Evolutionary conservation across 2,113 vertebrate genomes (phyloP), one percentile per base, ranked within the genome.

Genomic region (Equus przewalskii): DNA sequence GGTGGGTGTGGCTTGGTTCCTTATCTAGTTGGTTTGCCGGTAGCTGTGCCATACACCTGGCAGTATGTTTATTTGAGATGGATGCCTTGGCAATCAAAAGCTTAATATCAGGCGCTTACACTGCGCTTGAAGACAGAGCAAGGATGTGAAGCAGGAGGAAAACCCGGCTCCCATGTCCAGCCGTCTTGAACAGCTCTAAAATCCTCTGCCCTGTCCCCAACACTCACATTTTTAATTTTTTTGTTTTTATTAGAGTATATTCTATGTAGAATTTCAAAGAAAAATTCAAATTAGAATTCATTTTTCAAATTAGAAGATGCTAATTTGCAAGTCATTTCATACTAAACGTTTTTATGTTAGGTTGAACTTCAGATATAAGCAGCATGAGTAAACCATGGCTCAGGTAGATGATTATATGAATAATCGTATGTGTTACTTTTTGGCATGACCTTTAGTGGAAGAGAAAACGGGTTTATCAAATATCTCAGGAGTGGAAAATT

Each of bases 241-340:
- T 22, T 12, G 21, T 62, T 79, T 81, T 89, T 83, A n/a, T 56
- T 76, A 51, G 30, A 22, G 6, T 33, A 41, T 36, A 41, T 78
- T 85, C 0, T 78, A 6, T 84, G 93, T 79, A 70, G 83, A 94
- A 92, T 69, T 76, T 18, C 24, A 88, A 86, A 90, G 46, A 82
- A 83, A 86, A 75, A 30, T 56, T 96, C 18, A 89, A 96, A 56
- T 84, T 65, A 83, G 24, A 91, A 60, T 21, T 76, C n/a, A 30
- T 46, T 87, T 97, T 86, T 80, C 8, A 93, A 82, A 76, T 41
- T 94, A 89, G 15, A 84, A 49, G 46, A 69, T 67, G 58, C 2
- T 91, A 46, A 89, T 86, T 96, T 92, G 18, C 18, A 90, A 91
- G 54, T 88, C 44, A 90, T 87, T 91, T 96, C 7, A 67, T 83